Evolutionary conservation across 2,797 vertebrate species (phyloP), one percentile per base, ranked within the genome.

Genomic region (Halcyon smyrnensis): DNA sequence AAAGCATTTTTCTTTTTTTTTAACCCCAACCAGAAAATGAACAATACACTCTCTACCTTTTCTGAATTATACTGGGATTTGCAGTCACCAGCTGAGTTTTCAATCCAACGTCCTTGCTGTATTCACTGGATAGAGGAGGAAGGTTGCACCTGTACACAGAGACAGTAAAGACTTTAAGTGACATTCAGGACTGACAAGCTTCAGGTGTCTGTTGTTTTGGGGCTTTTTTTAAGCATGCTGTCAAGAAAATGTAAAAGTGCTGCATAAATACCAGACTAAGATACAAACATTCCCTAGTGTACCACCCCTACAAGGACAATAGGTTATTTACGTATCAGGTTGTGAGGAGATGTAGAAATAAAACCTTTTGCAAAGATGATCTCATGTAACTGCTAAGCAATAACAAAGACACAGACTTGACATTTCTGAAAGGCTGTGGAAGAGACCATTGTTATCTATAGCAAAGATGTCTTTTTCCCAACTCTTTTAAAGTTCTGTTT

Each of bases 1-100:
- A 6, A 79, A 50, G 24, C 4, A 11, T 32, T 91, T 74, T 50
- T 36, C 12, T 36, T 62, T 36, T 67, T 59, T 34, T 5, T 25
- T 65, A 45, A 51, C 50, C 39, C 83, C 20, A 4, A 7, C 8
- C 53, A 80, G 48, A 64, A 37, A 90, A 79, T 43, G 39, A 96
- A 93, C 16, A 86, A 78, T 7, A 24, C 13, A 30, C 14, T 83
- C 41, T 89, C 96, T 98, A 99, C 99, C 99, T 99, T 96, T 99
- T 99, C 96, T 99, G 98, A 81, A 99, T 99, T 94, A 99, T 99
- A 97, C 99, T 99, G 88, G 99, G 99, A 96, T 99, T 99, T 76
- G 99, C 99, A 23, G 99, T 99, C 80, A 99, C 99, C 96, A 99
- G 97, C 63, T 99, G 99, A 10, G 99, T 99, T 97, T 96, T 99